Percentiles rank a stretch among this genome's conserved stretches.
Conservation (phyloP, 2,797 vertebrate species). For the Morus bassanus region DNA sequence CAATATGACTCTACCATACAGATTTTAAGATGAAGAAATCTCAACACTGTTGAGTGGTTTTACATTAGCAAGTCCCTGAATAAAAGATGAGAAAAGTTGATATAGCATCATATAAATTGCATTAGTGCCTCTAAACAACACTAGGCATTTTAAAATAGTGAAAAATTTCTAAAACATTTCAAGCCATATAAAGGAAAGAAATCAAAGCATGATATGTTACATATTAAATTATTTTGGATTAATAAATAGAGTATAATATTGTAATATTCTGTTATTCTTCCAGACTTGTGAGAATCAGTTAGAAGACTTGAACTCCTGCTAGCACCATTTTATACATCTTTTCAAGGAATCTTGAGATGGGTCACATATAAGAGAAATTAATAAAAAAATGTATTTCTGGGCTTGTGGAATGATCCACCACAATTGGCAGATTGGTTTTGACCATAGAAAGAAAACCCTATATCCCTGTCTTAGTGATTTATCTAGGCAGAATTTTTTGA, state of each 20-base stretch:
- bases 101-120: not conserved
- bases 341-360: not conserved
- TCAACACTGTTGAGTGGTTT: not conserved
- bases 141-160: not conserved
- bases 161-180: not conserved
- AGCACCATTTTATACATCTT: not conserved
- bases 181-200: not conserved
- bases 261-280: not conserved
- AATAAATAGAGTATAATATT: not conserved
- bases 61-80: not conserved
- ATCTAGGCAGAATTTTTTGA: not conserved
- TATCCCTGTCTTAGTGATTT: not conserved
- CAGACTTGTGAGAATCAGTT: not conserved
- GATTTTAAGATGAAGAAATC: not conserved
- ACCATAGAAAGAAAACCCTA: not conserved
- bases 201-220: not conserved
- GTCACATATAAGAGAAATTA: not conserved
- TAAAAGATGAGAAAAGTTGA: not conserved
- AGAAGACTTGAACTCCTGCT: not conserved
- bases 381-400: not conserved
- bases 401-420: not conserved
- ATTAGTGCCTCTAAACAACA: not conserved
- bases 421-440: not conserved
- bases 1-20: not conserved
- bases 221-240: not conserved